phyloP scores from a whole-genome alignment of 2,113 vertebrate genomes.

The Himantopus leucocephalus region DNA sequence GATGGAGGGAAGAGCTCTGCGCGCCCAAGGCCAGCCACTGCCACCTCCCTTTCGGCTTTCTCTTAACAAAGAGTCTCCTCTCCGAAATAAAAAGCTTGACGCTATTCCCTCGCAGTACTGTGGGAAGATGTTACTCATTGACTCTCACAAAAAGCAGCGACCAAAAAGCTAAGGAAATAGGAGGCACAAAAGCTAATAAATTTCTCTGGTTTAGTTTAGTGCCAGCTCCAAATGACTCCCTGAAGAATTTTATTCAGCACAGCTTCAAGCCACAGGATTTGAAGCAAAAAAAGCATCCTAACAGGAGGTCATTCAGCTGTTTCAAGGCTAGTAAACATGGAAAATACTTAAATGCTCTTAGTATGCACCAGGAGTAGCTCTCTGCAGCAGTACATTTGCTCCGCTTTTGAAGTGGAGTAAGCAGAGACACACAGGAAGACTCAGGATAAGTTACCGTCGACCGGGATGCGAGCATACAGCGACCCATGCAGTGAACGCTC shows the following conservation, averaged over 20 bases:
- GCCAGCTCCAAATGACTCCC: background rate
- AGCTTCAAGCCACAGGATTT: background rate
- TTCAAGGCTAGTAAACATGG: background rate
- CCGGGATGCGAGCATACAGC: accelerated
- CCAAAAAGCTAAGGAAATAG: background rate
- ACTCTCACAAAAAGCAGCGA: accelerated
- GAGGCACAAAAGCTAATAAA: background rate
- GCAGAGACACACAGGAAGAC: background rate
- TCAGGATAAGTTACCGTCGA: accelerated
- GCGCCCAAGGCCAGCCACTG: accelerated
- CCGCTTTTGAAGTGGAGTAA: accelerated
- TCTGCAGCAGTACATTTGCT: background rate
- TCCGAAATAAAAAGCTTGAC: background rate
- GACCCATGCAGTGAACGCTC: accelerated
- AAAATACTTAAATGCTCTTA: background rate
- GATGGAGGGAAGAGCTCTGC: background rate
- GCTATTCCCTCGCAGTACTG: background rate
- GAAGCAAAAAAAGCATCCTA: background rate
- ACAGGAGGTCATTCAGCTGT: background rate
- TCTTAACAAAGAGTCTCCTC: background rate
- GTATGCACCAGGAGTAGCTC: background rate
- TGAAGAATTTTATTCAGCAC: background rate
- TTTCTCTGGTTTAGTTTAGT: background rate
- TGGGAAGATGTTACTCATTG: background rate
- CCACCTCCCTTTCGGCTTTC: background rate